Evolutionary conservation across 2,888 invertebrate species (phyloP), one percentile per base, ranked within the genome.

Genomic region (Standfussiana lucernea): DNA sequence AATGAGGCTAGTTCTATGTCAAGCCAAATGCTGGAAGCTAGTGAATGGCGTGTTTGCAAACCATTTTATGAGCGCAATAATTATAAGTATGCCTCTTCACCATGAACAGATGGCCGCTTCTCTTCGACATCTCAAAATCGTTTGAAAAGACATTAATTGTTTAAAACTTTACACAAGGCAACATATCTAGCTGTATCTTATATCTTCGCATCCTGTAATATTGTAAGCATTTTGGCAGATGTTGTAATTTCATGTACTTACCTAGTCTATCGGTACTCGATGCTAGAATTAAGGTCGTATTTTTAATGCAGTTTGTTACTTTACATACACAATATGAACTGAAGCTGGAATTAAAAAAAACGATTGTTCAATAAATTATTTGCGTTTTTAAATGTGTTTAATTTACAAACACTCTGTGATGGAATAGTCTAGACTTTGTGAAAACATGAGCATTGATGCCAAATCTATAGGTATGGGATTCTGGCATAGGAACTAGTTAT

Each of bases 281-380:
- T 64, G 45, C 66, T 42, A 66, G n/a, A 78, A 56, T 75, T 77
- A 78, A n/a, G 64, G 28, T 47, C 11, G 75, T 71, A 67, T 83
- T 83, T 80, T 79, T 72, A 74, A 85, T 59, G 79, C 79, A 79
- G 66, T 80, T 87, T 87, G 62, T 84, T 75, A 82, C 74, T 81
- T 77, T 78, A 66, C 13, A 77, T 73, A 85, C 70, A 69, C 66
- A 70, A 74, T 78, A 71, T 73, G 69, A 77, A 82, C 37, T 64
- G 53, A 79, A 79, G 70, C 66, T 79, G 65, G 50, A 82, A 72
- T 77, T 77, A 77, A 77, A 80, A 78, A 77, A 79, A 76, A 86
- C 28, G 64, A 79, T 70, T 77, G 74, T 75, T 85, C 67, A 89
- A 86, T 91, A 91, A 91, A 90, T 85, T 70, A 81, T 85, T 88